Percentiles rank a stretch among this genome's conserved stretches.
These are phyloP conservation scores for Drosophila pseudoananassae DNA, from an alignment of 1,140 invertebrate genomes.

Conservation along the genomic window DNA sequence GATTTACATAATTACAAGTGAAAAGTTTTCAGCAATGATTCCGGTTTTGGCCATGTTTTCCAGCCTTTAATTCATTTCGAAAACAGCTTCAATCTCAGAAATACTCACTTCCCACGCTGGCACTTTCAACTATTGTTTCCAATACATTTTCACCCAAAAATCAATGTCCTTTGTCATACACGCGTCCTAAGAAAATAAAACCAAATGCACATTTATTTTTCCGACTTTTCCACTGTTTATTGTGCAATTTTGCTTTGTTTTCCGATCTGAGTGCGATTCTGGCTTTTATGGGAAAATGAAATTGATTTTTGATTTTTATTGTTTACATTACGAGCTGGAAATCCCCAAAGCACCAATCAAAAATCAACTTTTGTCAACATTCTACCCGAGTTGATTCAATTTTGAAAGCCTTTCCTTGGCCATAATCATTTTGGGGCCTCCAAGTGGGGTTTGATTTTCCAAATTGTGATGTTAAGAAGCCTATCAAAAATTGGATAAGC, in stretches of 20 bases:
- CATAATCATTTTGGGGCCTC: conserved; percentile 41
- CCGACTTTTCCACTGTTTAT: conserved; percentile 19
- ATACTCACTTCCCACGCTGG: conserved; percentile 9
- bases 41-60: conserved; percentile 3
- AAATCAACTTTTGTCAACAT: conserved; percentile 56
- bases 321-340: conserved; percentile 43
- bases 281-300: conserved; percentile 23
- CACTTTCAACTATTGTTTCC: background rate
- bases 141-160: conserved; percentile 26
- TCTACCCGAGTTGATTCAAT: conserved; percentile 48
- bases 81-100: background rate
- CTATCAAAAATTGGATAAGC: background rate
- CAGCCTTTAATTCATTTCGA: conserved; percentile 10
- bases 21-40: conserved; percentile 31
- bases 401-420: conserved; percentile 49
- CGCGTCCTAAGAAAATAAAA: conserved; percentile 44
- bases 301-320: conserved; percentile 75
- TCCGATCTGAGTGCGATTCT: conserved; percentile 6
- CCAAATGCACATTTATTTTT: conserved; percentile 45
- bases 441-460: conserved; percentile 37
- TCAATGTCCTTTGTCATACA: conserved; percentile 31
- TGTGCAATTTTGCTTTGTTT: conserved; percentile 28
- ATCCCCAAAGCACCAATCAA: conserved; percentile 48
- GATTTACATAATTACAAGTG: conserved; percentile 73
- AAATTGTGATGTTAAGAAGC: conserved; percentile 10